Conservation (phyloP, 2,797 vertebrate species). For the Buceros bicornis region DNA sequence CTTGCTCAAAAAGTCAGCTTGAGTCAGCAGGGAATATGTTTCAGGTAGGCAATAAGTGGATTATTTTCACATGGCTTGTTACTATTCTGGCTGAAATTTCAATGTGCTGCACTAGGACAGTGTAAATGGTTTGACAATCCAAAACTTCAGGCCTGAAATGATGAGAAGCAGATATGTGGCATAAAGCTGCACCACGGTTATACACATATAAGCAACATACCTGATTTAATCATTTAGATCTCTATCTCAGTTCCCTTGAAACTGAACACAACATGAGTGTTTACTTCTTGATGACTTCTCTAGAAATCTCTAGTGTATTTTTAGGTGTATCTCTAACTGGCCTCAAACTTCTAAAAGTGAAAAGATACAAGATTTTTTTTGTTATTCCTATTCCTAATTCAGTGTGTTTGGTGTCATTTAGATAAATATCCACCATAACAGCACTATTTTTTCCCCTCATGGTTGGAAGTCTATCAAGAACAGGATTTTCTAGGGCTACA, state of each 20-base stretch:
- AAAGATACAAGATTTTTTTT: background rate
- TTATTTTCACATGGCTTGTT: background rate
- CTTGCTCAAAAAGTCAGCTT: background rate
- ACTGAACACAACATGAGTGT: background rate
- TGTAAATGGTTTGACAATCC: background rate
- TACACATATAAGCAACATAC: background rate
- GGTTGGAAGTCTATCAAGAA: background rate
- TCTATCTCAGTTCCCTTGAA: background rate
- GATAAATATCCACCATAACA: background rate
- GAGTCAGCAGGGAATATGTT: constrained; percentile 13
- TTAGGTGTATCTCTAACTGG: background rate
- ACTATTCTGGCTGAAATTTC: background rate
- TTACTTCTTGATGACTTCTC: background rate
- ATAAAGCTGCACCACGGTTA: background rate
- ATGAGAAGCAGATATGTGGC: background rate
- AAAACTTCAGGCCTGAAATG: background rate
- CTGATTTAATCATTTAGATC: background rate
- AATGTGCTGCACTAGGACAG: background rate
- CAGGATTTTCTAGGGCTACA: background rate
- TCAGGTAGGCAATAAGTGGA: background rate
- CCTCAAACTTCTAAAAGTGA: background rate
- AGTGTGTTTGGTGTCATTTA: background rate
- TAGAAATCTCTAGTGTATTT: background rate
- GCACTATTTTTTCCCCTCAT: background rate
- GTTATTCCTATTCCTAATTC: background rate